Conservation (phyloP, 2,888 invertebrate genomes). For the Notodonta ziczac region DNA sequence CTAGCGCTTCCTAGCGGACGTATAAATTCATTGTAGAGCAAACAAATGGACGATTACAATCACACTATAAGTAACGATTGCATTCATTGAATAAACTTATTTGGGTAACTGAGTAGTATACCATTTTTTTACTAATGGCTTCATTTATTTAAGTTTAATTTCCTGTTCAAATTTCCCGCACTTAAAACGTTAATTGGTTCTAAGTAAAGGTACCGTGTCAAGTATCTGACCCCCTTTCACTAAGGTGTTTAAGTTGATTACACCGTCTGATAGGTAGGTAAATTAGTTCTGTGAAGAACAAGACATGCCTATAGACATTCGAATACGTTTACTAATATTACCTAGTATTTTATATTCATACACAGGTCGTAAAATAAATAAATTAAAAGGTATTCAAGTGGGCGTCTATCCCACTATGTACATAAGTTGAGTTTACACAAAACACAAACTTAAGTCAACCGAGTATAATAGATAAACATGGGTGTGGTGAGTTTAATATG, state of each 20-base stretch:
- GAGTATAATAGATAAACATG: slow-evolving; percentile 42
- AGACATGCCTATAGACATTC: slow-evolving; percentile 9
- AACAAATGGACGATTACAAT: no score
- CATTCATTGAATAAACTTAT: no score
- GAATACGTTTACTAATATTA: slow-evolving; percentile 9
- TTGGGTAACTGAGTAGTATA: no score
- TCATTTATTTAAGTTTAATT: no score
- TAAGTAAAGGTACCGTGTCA: slow-evolving; percentile 22
- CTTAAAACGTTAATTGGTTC: slow-evolving; percentile 25
- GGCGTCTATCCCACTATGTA: slow-evolving; percentile 31
- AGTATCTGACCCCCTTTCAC: slow-evolving; percentile 28
- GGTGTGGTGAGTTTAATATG: slow-evolving; percentile 40
- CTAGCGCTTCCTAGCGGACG: no score
- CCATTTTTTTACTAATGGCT: no score
- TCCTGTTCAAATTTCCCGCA: no score
- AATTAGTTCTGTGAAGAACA: slow-evolving; percentile 7
- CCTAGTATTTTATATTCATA: slow-evolving; percentile 18
- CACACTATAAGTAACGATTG: no score
- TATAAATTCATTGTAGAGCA: no score
- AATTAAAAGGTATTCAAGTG: slow-evolving; percentile 29
- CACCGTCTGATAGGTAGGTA: slow-evolving; percentile 16
- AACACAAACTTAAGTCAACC: slow-evolving; percentile 45
- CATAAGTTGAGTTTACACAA: slow-evolving; percentile 31
- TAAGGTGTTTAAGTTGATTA: slow-evolving; percentile 22
- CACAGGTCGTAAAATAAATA: slow-evolving; percentile 25